Evolutionary conservation across 2,888 invertebrate genomes (phyloP).

Genomic region (Bimastos eiseni): DNA sequence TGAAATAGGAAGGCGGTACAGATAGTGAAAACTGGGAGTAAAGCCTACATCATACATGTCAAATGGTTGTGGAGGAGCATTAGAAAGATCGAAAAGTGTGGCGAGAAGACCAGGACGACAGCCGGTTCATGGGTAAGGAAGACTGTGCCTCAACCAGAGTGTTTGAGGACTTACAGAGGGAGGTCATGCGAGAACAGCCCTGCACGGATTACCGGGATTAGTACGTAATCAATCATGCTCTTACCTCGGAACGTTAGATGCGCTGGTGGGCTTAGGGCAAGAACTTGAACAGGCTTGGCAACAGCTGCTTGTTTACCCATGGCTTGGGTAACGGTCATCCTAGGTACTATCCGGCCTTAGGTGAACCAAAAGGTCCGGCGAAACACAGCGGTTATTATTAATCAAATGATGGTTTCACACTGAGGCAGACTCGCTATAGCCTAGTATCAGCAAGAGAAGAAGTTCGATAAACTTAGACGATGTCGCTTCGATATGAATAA

Average conservation of each 20-base stretch:
- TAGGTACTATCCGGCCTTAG: background rate
- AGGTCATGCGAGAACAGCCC: no score
- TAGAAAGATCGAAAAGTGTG: no score
- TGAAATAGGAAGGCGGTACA: no score
- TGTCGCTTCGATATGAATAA: background rate
- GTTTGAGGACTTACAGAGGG: no score
- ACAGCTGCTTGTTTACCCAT: background rate
- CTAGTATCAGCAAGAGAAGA: background rate
- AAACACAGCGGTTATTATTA: background rate
- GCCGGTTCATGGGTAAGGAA: no score
- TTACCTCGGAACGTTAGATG: conserved; percentile 1
- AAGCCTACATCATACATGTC: no score
- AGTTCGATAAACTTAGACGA: background rate
- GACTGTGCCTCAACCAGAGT: no score
- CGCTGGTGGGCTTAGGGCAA: background rate
- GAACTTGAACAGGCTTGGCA: conserved; percentile 2
- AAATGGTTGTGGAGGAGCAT: no score
- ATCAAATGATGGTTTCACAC: background rate
- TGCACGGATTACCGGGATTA: no score
- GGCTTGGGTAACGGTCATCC: background rate
- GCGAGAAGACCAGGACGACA: no score
- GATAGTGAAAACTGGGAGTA: no score
- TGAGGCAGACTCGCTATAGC: background rate
- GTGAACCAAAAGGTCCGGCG: background rate
- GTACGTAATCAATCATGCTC: background rate